These are phyloP conservation scores for Pterocles burchelli DNA, from an alignment of 2,113 vertebrate species.

Conservation along the genomic window DNA sequence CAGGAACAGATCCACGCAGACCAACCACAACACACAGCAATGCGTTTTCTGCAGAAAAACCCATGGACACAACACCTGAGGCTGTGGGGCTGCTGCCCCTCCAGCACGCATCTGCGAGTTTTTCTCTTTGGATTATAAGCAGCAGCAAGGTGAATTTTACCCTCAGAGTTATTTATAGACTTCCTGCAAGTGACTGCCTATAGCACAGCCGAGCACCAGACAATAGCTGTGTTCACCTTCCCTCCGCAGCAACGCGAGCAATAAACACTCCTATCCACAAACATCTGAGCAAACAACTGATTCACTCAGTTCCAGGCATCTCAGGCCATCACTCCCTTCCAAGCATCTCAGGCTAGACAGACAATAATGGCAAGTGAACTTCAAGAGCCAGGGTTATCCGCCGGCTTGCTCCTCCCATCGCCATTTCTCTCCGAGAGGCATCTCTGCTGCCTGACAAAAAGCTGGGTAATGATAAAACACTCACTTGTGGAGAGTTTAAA, in stretches of 20 bases:
- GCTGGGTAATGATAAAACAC: neutral
- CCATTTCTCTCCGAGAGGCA: neutral
- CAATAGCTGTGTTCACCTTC: neutral
- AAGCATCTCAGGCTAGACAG: neutral
- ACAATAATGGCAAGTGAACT: neutral
- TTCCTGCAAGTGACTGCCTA: neutral
- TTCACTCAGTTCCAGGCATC: neutral
- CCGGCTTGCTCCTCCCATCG: neutral
- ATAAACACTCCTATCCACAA: conserved; percentile 6
- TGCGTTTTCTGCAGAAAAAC: neutral
- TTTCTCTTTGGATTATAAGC: neutral
- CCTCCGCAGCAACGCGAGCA: neutral
- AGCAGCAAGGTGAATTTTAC: neutral
- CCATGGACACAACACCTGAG: accelerated
- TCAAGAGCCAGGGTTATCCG: neutral
- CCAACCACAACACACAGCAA: accelerated
- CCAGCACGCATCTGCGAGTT: neutral
- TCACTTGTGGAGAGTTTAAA: neutral
- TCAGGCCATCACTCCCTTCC: neutral
- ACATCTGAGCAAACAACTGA: neutral
- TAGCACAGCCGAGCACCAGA: neutral
- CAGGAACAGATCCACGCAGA: neutral
- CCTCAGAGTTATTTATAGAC: conserved; percentile 17
- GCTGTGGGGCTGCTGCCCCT: neutral
- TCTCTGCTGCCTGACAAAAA: neutral